These are phyloP conservation scores for Oncorhynchus kisutch DNA, from an alignment of 2,113 vertebrate species.

Conservation along the genomic window DNA sequence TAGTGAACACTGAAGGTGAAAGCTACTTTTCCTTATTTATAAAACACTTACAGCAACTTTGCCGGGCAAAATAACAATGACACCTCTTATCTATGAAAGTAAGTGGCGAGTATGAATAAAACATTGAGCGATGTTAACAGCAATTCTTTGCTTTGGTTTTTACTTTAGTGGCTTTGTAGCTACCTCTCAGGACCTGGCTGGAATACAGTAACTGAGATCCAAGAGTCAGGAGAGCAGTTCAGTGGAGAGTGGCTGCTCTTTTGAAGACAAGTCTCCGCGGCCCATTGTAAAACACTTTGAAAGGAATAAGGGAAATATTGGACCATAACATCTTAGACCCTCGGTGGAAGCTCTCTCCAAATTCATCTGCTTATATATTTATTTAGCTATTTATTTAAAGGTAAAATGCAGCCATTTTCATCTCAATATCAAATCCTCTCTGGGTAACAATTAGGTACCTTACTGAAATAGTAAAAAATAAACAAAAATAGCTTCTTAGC, in stretches of 20 bases:
- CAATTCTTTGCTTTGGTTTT: slow-evolving; percentile 33
- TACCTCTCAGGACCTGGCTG: slow-evolving; percentile 38
- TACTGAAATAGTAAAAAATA: no score
- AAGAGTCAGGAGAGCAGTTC: slow-evolving; percentile 52
- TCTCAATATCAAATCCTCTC: no score
- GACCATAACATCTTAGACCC: slow-evolving; percentile 37
- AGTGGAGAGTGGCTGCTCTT: slow-evolving; percentile 46
- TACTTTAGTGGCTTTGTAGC: slow-evolving; percentile 40
- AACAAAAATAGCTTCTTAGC: no score
- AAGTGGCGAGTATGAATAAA: slow-evolving; percentile 37
- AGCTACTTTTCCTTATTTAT: slow-evolving; percentile 14
- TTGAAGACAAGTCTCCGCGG: slow-evolving; percentile 58
- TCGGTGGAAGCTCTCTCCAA: slow-evolving; percentile 16
- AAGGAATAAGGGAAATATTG: slow-evolving; percentile 45
- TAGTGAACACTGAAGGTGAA: slow-evolving; percentile 57
- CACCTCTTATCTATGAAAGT: slow-evolving; percentile 64
- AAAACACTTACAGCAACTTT: slow-evolving; percentile 13
- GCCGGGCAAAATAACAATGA: slow-evolving; percentile 50
- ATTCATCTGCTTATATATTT: slow-evolving; percentile 38
- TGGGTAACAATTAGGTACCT: no score
- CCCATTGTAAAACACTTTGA: slow-evolving; percentile 49
- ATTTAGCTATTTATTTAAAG: slow-evolving; percentile 44
- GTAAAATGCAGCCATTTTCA: no score
- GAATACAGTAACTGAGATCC: slow-evolving; percentile 65
- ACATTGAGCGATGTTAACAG: slow-evolving; percentile 58